Percentiles rank a stretch among this genome's conserved stretches.
These are phyloP conservation scores for Hydrochoerus hydrochaeris DNA, from an alignment of 2,113 vertebrate species.

Conservation along the genomic window DNA sequence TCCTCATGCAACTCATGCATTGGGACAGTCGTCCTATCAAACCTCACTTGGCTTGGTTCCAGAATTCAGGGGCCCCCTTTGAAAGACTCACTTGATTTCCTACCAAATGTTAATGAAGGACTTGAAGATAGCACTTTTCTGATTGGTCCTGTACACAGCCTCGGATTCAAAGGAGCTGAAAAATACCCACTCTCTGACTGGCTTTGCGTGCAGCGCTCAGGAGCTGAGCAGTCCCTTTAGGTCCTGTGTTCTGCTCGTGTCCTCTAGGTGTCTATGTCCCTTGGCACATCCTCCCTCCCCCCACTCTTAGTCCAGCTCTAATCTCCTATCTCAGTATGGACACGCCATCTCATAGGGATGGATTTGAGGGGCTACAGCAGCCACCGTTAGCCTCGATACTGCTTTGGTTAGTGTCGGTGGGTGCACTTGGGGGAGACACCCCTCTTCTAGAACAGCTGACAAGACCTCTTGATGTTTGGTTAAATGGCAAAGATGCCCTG, in stretches of 20 bases:
- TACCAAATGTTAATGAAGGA: background rate
- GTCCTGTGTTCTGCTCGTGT: background rate
- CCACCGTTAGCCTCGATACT: too few relatives aligned
- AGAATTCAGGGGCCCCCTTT: background rate
- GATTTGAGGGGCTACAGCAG: too few relatives aligned
- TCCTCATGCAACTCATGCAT: background rate
- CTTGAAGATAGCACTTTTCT: background rate
- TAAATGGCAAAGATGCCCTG: background rate
- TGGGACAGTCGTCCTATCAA: background rate
- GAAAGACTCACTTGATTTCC: background rate
- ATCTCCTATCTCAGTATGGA: background rate
- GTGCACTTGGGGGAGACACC: too few relatives aligned
- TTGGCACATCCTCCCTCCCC: background rate
- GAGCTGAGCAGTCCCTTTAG: background rate
- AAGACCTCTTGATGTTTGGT: background rate
- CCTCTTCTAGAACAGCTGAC: background rate
- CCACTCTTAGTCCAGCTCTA: background rate
- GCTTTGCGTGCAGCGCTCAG: background rate
- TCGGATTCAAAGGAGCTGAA: background rate
- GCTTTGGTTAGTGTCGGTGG: fast-evolving
- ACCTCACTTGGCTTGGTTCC: background rate
- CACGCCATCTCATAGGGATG: fast-evolving
- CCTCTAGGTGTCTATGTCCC: background rate
- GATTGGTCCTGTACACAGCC: background rate
- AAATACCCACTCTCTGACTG: fast-evolving